A percentile compares a stretch with the other conserved stretches of the same genome.
Evolutionary conservation across 2,113 vertebrate species (phyloP).

Genomic region (Colossoma macropomum): DNA sequence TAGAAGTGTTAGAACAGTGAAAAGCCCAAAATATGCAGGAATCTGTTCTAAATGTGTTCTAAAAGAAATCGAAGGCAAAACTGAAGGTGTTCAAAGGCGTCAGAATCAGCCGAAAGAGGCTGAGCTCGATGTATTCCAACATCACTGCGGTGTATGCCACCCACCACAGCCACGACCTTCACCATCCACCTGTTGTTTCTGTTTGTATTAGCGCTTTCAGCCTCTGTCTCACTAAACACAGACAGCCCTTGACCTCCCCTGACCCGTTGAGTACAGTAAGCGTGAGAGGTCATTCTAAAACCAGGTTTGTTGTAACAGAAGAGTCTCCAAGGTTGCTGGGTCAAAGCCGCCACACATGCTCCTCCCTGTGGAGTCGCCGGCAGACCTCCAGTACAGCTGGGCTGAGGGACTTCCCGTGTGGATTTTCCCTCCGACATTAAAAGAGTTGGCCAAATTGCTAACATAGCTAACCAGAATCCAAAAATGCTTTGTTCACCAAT

Average conservation of each 20-base stretch:
- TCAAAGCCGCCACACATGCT: neutral
- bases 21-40: no score
- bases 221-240: conserved; percentile 60
- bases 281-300: conserved; percentile 43
- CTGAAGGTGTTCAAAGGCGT: neutral
- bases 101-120: neutral
- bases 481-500: no score
- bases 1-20: neutral
- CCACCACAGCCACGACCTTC: conserved; percentile 5
- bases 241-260: conserved; percentile 59
- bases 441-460: neutral
- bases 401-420: neutral
- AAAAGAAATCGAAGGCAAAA: neutral
- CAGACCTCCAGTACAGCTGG: neutral
- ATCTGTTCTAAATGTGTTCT: neutral
- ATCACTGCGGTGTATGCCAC: conserved; percentile 10
- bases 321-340: neutral
- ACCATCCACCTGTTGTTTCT: conserved; percentile 43
- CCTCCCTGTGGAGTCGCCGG: neutral
- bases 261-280: neutral
- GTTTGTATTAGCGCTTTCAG: conserved; percentile 51
- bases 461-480: neutral
- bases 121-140: neutral
- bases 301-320: conserved; percentile 24
- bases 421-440: neutral